Evolutionary conservation across 1,140 invertebrate genomes (phyloP).

Genomic region (Bombyx mandarina): DNA sequence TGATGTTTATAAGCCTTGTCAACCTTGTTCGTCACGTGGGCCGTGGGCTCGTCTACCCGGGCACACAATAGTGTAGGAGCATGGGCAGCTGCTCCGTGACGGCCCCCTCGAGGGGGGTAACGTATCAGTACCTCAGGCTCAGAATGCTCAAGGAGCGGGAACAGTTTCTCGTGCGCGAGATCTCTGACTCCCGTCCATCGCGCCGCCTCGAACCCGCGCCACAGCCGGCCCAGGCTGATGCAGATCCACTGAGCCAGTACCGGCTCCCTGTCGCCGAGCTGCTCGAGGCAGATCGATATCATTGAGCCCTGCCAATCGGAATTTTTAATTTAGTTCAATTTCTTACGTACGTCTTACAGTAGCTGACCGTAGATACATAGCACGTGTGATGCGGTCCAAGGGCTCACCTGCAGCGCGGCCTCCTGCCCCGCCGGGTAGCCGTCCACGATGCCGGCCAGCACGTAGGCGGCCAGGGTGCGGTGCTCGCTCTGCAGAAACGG

Average conservation of each 20-base stretch:
- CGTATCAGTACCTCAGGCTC: constrained; percentile 81
- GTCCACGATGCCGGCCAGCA: constrained; percentile 93
- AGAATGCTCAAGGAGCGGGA: constrained; percentile 82
- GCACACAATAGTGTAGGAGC: too few species aligned
- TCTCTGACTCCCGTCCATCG: constrained; percentile 97
- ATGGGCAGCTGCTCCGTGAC: too few species aligned
- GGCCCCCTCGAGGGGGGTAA: too few species aligned
- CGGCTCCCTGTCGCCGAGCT: constrained; percentile 72
- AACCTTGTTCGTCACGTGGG: too few species aligned
- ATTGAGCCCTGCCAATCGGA: constrained; percentile 78
- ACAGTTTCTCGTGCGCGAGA: constrained; percentile 95
- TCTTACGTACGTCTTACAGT: neutral
- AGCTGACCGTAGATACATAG: neutral
- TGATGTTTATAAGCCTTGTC: too few species aligned
- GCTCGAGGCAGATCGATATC: constrained; percentile 91
- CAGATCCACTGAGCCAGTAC: constrained; percentile 92
- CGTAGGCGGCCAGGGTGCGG: constrained; percentile 92
- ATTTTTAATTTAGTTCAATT: too few species aligned
- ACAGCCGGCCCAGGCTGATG: constrained; percentile 93
- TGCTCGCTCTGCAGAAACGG: constrained; percentile 79
- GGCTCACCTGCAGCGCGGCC: constrained; percentile 77
- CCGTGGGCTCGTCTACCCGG: too few species aligned
- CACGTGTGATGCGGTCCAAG: neutral
- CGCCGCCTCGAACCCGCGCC: constrained; percentile 94
- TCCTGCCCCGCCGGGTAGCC: constrained; percentile 90